Evolutionary conservation across 2,888 invertebrate genomes (phyloP).

Genomic region (Morinoia aosen): DNA sequence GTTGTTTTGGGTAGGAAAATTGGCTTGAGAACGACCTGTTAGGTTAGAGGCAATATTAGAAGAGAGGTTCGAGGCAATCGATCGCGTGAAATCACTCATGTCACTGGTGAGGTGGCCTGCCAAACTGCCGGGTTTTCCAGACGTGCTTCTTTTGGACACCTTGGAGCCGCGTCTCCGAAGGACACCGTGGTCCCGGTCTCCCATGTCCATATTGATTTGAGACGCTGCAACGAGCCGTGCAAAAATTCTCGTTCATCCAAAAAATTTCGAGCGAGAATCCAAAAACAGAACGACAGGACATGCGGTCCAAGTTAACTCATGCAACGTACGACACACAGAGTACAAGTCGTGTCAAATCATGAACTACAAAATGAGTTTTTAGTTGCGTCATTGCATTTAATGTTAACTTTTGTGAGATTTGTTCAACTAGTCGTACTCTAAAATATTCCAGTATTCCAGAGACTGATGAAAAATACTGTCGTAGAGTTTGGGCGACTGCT

Average conservation of each 20-base stretch:
- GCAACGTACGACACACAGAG: neutral
- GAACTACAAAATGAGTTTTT: neutral
- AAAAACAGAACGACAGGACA: neutral
- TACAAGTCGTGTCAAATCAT: neutral
- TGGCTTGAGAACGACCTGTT: slow-evolving; percentile 53
- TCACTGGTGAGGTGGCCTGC: slow-evolving; percentile 27
- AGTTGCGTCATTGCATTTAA: neutral
- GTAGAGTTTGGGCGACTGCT: neutral
- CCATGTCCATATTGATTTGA: slow-evolving; percentile 55
- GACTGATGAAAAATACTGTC: neutral
- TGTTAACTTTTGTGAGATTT: neutral
- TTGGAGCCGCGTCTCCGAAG: neutral
- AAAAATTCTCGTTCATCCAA: neutral
- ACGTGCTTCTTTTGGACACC: neutral
- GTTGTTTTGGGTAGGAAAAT: slow-evolving; percentile 70
- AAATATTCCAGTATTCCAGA: neutral
- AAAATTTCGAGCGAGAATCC: neutral
- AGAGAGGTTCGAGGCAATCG: slow-evolving; percentile 22
- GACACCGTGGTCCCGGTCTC: neutral
- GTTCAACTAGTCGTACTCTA: neutral
- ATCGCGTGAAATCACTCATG: slow-evolving; percentile 26
- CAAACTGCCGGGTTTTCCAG: slow-evolving; percentile 13
- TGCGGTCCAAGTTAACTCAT: neutral
- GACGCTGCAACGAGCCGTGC: slow-evolving; percentile 50
- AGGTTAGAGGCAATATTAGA: slow-evolving; percentile 50